Conservation (phyloP, 1,140 invertebrate genomes). For the Bombus waltoni region DNA sequence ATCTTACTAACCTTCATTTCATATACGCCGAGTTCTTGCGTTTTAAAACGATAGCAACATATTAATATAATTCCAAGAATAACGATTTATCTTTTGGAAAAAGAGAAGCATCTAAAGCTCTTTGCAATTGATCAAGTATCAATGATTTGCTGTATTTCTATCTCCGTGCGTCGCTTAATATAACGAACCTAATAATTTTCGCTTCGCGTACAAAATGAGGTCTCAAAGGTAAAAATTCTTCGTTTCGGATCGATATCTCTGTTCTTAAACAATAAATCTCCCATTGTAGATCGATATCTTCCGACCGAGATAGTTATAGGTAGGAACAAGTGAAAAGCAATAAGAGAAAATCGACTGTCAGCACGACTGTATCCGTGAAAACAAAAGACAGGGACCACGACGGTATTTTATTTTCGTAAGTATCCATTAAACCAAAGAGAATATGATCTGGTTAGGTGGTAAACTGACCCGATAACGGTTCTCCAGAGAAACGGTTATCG, state of each 20-base stretch:
- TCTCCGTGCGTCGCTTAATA: neutral
- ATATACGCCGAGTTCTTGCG: neutral
- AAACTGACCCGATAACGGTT: slow-evolving; percentile 57
- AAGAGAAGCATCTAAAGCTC: too few species aligned
- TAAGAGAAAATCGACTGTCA: neutral
- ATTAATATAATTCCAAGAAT: neutral
- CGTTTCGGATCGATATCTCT: neutral
- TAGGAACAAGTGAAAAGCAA: neutral
- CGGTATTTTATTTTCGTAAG: slow-evolving; percentile 37
- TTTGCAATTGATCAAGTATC: too few species aligned
- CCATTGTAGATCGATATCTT: neutral
- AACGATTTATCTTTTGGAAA: neutral
- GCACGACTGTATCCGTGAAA: neutral
- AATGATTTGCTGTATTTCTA: too few species aligned
- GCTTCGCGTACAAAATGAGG: neutral
- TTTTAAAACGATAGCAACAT: neutral
- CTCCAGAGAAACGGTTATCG: slow-evolving; percentile 41
- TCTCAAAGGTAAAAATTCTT: neutral
- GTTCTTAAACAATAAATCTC: neutral
- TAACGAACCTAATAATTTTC: neutral
- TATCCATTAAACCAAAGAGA: slow-evolving; percentile 41
- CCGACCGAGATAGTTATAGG: neutral
- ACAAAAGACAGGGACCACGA: neutral
- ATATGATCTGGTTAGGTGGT: slow-evolving; percentile 70
- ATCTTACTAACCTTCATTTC: slow-evolving; percentile 20